A percentile compares a stretch with the other conserved stretches of the same genome.
These are phyloP conservation scores for Artemisiospiza belli DNA, from an alignment of 2,113 vertebrate genomes.

Conservation along the genomic window DNA sequence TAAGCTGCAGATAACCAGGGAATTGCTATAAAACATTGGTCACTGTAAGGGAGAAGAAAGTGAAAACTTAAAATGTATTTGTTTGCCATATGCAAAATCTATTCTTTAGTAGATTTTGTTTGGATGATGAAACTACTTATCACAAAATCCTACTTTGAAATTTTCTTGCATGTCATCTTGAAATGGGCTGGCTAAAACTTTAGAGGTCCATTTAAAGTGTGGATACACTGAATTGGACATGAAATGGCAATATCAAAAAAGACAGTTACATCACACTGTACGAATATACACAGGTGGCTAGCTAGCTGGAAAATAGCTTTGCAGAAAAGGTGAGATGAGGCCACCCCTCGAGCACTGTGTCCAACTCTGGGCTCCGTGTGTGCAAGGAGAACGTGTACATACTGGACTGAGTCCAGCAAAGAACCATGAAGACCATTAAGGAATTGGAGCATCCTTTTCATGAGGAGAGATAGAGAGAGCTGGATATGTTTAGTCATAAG, in stretches of 20 bases:
- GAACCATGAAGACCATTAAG: background rate
- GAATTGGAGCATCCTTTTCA: background rate
- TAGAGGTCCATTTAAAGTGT: background rate
- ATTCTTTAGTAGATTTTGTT: background rate
- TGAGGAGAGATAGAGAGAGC: background rate
- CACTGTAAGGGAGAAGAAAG: background rate
- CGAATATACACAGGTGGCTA: background rate
- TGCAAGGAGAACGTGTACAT: background rate
- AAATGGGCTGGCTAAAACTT: background rate
- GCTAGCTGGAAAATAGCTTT: background rate
- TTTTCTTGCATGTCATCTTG: background rate
- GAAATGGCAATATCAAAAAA: background rate
- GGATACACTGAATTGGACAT: background rate
- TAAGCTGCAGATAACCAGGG: background rate
- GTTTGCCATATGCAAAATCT: background rate
- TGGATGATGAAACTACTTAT: background rate
- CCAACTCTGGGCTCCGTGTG: background rate
- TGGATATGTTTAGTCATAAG: background rate
- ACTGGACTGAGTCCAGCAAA: background rate
- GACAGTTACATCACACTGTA: rapidly evolving
- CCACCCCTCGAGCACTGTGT: background rate
- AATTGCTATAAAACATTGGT: background rate
- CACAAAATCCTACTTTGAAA: rapidly evolving
- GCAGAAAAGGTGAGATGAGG: background rate
- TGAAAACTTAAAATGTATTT: background rate